Conservation (phyloP, 2,113 vertebrate species). For the Pygoscelis adeliae region DNA sequence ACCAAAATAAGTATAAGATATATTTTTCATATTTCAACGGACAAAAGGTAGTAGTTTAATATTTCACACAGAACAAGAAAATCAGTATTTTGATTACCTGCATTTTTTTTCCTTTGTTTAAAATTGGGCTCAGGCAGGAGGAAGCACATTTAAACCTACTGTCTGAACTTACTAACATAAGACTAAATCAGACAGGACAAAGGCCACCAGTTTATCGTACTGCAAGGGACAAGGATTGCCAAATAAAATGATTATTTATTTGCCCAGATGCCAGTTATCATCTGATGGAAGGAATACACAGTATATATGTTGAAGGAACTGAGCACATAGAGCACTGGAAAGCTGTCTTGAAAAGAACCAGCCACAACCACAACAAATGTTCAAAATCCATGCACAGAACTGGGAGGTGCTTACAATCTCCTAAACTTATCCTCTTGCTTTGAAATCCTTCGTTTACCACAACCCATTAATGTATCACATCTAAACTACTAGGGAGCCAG, state of each 20-base stretch:
- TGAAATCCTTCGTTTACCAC: neutral
- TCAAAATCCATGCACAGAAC: neutral
- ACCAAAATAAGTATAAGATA: neutral
- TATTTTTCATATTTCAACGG: neutral
- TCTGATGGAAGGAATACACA: neutral
- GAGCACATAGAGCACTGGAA: neutral
- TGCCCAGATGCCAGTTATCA: neutral
- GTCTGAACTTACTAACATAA: neutral
- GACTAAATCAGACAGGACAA: neutral
- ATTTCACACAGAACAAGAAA: neutral
- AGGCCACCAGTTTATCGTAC: neutral
- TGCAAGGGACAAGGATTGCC: neutral
- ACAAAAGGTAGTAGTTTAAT: neutral
- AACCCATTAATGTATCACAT: neutral
- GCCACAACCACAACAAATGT: neutral
- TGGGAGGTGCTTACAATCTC: neutral
- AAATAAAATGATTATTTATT: neutral
- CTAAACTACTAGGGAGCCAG: neutral
- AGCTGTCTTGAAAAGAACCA: neutral
- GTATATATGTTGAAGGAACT: neutral
- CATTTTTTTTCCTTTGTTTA: neutral
- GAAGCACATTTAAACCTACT: neutral
- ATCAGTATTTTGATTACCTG: neutral
- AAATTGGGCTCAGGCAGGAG: neutral
- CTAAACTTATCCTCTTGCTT: neutral